Evolutionary conservation across 2,888 invertebrate genomes (phyloP), one percentile per base, ranked within the genome.

Genomic region (Piscicola geometra): DNA sequence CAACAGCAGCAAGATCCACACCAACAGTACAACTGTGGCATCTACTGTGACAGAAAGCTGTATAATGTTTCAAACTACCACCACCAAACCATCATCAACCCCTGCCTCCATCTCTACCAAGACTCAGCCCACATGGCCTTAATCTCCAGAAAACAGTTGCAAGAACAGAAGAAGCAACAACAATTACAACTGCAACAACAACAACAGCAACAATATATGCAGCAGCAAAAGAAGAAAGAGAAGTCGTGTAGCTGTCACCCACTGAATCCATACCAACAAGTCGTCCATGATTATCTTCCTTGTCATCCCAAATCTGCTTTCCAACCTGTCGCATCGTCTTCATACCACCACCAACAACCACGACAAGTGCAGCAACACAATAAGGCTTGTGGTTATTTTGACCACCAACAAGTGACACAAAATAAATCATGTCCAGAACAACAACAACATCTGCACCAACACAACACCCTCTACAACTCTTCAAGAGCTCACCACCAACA

Each of bases 271-370:
- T 73, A 73, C 64, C 73, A 73, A 28, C 60, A 73, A 73, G 73
- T 41, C 18, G 73, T 73, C 1, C 60, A 73, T 25, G 73, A 73
- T 28, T 73, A 64, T 35, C 32, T 73, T n/a, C 73, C 60, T 35
- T 73, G 60, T 64, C 73, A 73, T 36, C 73, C 73, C 32, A 73
- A 73, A 35, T 73, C 73, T 64, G 73, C 73, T 35, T 73, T 73
- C 52, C 35, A 50, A 21, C 25, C 73, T 3, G 64, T 73, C n/a
- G 68, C 68, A 30, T 41, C 71, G 33, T 35, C 56, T 64, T 60
- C 73, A n/a, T 18, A 52, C 32, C 56, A 50, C 1, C 50, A 30
- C 30, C 56, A 71, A 30, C 71, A 71, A 41, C 25, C 52, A 50
- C 52, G n/a, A n/a, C 73, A 64, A 32, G n/a, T 60, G 5, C 35